Percentiles rank a stretch among this genome's conserved stretches.
Conservation (phyloP, 1,140 invertebrate genomes). For the Musca vetustissima region DNA sequence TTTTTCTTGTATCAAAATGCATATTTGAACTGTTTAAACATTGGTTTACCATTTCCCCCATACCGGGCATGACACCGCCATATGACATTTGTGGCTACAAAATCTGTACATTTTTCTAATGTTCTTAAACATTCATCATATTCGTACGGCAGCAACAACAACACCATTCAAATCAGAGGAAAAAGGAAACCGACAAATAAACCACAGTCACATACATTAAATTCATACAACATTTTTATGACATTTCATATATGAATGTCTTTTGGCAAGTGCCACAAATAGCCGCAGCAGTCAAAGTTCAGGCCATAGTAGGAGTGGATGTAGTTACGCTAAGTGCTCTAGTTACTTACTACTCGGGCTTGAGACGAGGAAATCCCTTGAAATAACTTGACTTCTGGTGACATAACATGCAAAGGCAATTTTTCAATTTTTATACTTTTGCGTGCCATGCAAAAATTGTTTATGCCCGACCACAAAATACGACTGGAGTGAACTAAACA, state of each 20-base stretch:
- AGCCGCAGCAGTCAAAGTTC: too few species aligned
- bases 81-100: conserved; percentile 6
- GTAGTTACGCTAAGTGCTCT: too few species aligned
- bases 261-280: too few species aligned
- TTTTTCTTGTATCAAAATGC: background rate
- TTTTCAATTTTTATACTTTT: conserved; percentile 23
- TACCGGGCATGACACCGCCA: background rate
- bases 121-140: background rate
- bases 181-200: background rate
- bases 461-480: conserved; percentile 1
- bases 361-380: too few species aligned
- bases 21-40: conserved; percentile 1
- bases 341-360: too few species aligned
- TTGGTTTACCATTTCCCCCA: background rate
- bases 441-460: conserved; percentile 23
- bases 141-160: background rate
- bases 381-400: conserved; percentile 14
- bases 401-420: conserved; percentile 23
- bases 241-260: background rate
- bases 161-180: background rate
- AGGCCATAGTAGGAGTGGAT: too few species aligned
- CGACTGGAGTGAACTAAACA: background rate
- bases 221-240: conserved; percentile 21
- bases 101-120: conserved; percentile 7
- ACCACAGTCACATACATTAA: conserved; percentile 13